phyloP scores from a whole-genome alignment of 2,888 invertebrate species.

The Thysanoteuthis rhombus region DNA sequence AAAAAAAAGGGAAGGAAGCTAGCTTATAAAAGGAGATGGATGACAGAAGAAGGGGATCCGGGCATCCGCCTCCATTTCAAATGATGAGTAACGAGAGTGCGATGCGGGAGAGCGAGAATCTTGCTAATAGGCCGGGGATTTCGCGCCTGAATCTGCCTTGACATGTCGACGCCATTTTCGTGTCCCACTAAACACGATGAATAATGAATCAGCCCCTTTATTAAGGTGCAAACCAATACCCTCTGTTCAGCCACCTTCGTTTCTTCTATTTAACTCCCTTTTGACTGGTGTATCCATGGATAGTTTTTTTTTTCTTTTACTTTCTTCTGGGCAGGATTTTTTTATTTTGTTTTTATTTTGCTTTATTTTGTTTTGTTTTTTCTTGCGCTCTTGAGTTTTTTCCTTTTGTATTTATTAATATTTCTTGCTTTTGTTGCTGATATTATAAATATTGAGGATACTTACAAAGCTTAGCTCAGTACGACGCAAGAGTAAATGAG shows the following conservation, averaged over 20 bases:
- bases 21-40: not conserved
- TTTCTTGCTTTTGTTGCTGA: too few species aligned
- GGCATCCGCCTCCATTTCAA: not conserved
- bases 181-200: conserved; percentile 12
- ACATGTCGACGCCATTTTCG: not conserved
- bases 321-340: not conserved
- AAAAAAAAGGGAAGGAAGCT: not conserved
- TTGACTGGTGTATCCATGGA: not conserved
- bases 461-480: too few species aligned
- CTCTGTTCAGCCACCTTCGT: not conserved
- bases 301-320: not conserved
- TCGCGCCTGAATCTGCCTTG: not conserved
- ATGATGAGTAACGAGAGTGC: not conserved
- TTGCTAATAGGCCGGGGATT: not conserved
- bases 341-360: not conserved
- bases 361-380: not conserved
- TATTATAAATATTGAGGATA: too few species aligned
- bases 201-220: not conserved
- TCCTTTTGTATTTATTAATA: too few species aligned
- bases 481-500: too few species aligned
- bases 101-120: not conserved
- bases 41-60: not conserved
- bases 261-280: not conserved
- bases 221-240: conserved; percentile 12
- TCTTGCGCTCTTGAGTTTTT: too few species aligned